Conservation (phyloP, 1,140 invertebrate genomes). For the Littorina saxatilis region DNA sequence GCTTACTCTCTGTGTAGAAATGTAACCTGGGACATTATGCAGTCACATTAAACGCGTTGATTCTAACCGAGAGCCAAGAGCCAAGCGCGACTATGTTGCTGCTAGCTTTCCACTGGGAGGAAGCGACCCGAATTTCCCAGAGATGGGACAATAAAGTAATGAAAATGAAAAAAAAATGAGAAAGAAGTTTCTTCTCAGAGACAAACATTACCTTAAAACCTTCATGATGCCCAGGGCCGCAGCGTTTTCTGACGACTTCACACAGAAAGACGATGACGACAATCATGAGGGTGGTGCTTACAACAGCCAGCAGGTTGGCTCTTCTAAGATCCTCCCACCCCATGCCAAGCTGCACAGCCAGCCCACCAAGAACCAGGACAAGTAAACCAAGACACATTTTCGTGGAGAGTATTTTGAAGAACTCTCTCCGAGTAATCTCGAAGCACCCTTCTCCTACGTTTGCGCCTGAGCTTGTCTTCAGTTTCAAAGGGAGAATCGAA, state of each 20-base stretch:
- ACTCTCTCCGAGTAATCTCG: background rate
- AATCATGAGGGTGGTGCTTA: background rate
- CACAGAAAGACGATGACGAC: constrained; percentile 15
- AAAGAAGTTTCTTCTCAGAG: too few relatives aligned
- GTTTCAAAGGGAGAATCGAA: too few relatives aligned
- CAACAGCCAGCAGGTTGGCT: constrained; percentile 17
- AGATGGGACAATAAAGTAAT: too few relatives aligned
- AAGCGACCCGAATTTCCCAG: too few relatives aligned
- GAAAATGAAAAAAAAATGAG: too few relatives aligned
- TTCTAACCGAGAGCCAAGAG: too few relatives aligned
- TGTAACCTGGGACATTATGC: too few relatives aligned
- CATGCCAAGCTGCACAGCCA: constrained; percentile 45
- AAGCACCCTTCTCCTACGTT: background rate
- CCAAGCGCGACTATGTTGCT: too few relatives aligned
- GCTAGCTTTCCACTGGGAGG: too few relatives aligned
- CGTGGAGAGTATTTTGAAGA: constrained; percentile 35
- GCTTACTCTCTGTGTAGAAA: too few relatives aligned
- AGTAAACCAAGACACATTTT: constrained; percentile 39
- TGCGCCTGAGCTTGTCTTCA: background rate
- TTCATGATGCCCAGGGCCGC: background rate
- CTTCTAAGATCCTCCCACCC: constrained; percentile 36
- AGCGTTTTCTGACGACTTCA: constrained; percentile 4
- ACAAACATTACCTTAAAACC: constrained; percentile 31
- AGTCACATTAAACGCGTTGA: too few relatives aligned
- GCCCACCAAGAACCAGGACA: constrained; percentile 32